Evolutionary conservation across 2,797 vertebrate species (phyloP).

Genomic region (Simalia tracyae): DNA sequence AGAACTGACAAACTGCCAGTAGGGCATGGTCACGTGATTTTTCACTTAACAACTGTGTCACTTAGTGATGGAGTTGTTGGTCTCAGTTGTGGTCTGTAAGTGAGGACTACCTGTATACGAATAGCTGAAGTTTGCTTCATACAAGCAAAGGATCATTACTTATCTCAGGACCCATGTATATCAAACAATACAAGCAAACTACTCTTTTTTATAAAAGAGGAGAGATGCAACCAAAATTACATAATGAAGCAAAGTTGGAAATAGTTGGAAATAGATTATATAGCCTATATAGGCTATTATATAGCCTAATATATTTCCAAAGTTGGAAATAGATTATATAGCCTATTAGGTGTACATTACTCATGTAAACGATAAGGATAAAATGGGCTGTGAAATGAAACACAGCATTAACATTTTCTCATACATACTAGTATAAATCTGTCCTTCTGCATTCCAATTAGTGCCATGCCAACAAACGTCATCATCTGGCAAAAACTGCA

Average conservation of each 20-base stretch:
- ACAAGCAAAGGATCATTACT: not conserved
- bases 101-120: not conserved
- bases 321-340: not conserved
- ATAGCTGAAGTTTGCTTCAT: not conserved
- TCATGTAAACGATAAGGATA: not conserved
- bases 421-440: not conserved
- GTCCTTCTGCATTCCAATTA: not conserved
- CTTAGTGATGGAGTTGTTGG: not conserved
- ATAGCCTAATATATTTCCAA: too few species aligned
- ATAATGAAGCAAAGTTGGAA: not conserved
- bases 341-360: not conserved
- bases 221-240: not conserved
- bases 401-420: not conserved
- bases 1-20: not conserved
- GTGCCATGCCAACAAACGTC: not conserved
- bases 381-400: not conserved
- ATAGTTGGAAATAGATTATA: not conserved
- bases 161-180: not conserved
- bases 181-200: not conserved
- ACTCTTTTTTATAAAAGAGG: not conserved
- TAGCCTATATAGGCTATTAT: too few species aligned
- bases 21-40: not conserved
- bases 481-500: not conserved
- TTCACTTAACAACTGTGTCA: not conserved
- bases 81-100: not conserved